A percentile compares a stretch with the other conserved stretches of the same genome.
Evolutionary conservation across 30 jellyfish, hydroid and myxozoan genomes (phyloP).

Genomic region (Chrysaora quinquecirrha): DNA sequence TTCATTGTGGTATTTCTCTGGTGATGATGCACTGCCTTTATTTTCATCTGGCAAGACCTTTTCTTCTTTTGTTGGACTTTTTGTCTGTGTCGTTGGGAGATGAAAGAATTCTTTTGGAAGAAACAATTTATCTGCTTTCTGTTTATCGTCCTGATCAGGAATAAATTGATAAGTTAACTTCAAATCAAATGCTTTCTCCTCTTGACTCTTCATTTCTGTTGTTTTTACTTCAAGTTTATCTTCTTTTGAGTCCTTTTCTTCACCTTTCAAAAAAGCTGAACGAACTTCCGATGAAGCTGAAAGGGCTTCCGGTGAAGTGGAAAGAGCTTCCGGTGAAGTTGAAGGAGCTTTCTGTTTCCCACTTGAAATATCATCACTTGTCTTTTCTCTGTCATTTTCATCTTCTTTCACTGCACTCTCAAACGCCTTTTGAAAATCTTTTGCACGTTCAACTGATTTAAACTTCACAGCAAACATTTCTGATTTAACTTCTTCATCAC

Average conservation of each 20-base stretch:
- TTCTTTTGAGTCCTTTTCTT: background rate
- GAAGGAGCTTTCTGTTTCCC: slow-evolving; percentile 3
- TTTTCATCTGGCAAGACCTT: background rate
- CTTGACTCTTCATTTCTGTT: background rate
- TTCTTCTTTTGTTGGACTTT: background rate
- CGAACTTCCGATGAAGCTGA: slow-evolving; percentile 1
- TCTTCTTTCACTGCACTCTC: background rate
- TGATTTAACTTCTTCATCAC: slow-evolving; percentile 74
- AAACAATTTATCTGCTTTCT: slow-evolving; percentile 65
- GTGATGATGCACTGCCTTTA: slow-evolving; percentile 7
- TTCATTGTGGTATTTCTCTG: slow-evolving; percentile 32
- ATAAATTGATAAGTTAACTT: slow-evolving; percentile 44
- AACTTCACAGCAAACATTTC: slow-evolving; percentile 83
- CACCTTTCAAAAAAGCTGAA: background rate
- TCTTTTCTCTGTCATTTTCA: background rate
- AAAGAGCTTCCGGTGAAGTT: background rate
- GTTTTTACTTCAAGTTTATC: background rate
- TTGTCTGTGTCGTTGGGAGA: slow-evolving; percentile 6
- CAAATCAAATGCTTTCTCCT: slow-evolving; percentile 33
- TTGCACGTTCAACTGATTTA: slow-evolving; percentile 42
- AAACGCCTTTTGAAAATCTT: slow-evolving; percentile 45
- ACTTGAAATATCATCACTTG: background rate
- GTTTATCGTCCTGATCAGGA: slow-evolving; percentile 27
- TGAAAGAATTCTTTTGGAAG: slow-evolving; percentile 67
- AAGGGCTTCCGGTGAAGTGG: background rate